Base-by-base conservation (phyloP, 2,113 vertebrate genomes). In the Proteles cristata region DNA sequence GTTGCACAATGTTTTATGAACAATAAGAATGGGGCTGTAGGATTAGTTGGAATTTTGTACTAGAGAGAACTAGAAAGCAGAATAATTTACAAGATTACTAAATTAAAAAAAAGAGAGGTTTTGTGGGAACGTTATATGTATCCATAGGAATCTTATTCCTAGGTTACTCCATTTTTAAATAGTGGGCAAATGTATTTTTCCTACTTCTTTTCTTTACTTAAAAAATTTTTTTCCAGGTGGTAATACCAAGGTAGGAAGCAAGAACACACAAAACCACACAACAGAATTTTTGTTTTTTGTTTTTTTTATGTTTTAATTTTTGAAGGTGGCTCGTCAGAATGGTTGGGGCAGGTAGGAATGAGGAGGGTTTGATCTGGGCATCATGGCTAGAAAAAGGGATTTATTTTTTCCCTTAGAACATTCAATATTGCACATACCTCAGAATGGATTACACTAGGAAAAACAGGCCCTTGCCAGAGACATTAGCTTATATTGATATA, bases 401-500 rank as follows among this genome's bases (percentile, higher is more conserved):
- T 94, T 45, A 2, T 73, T 68, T 93, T 88, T 87, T 35, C 25
- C 25, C 65, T 95, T 93, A 92, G 96, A 95, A 28, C 33, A 68
- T 92, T 88, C 82, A 81, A 33, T 11, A 21, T 50, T 82, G 31
- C 50, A 4, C 73, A 68, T 45, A 93, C 55, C 58, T 95, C 66
- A 90, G 93, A 97, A 80, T 83, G 50, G n/a, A 84, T 95, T 96
- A 74, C 14, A 69, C 81, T 91, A n/a, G 65, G 93, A 88, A 97
- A 96, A 97, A 19, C 35, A 97, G 95, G 79, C 71, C 50, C 89
- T 90, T 97, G 73, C 94, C 83, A 96, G 74, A 97, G 71, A 94
- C 73, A 45, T 81, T 97, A 96, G 85, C 84, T 35, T 69, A 93
- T 98, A 93, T 93, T 97, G 94, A 80, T 97, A 88, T 86, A 98